Evolutionary conservation across 2,113 vertebrate species (phyloP), one percentile per base, ranked within the genome.

Genomic region (Erinaceus europaeus): DNA sequence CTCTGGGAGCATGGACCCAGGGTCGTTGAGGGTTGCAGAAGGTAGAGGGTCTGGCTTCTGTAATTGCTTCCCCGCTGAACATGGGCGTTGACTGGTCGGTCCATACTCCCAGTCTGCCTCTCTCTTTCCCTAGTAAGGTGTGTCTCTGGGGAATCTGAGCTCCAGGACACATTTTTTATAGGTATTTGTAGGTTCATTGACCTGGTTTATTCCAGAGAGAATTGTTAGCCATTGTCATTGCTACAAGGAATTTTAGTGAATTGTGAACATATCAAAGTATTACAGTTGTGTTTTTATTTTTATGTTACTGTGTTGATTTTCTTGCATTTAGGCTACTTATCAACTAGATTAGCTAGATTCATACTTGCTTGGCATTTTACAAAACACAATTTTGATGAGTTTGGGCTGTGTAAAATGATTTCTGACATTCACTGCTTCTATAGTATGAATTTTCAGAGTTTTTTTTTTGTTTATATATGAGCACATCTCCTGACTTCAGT

Each of bases 231-330:
- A 20, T 50, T 89, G 14, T 83, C 44, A 59, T 21, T 72, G 5
- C 65, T 62, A 44, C 0, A 71, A 20, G 29, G 29, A 61, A 89
- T 83, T 73, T 69, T 52, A 86, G 20, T 84, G 27, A 53, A 74
- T 64, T 84, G 1, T 18, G 83, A 44, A n/a, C 23, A 72, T 68
- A 75, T 84, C 55, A 65, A 94, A 78, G 29, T 13, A 61, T 13
- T 67, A 34, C 12, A 65, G 74, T 84, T 73, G 10, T 17, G 72
- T 75, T 77, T 86, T 86, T 84, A 68, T 73, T 87, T 93, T 77
- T 80, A 34, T 81, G 59, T 85, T 85, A 64, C 42, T 50, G 34
- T 71, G 52, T 61, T 84, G 81, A 52, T 65, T 81, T 38, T 71
- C 15, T 84, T 72, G 23, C 21, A 67, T 91, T 90, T 88, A 55